Base-by-base conservation (phyloP, 2,113 vertebrate species). In the Hydrolagus affinis region DNA sequence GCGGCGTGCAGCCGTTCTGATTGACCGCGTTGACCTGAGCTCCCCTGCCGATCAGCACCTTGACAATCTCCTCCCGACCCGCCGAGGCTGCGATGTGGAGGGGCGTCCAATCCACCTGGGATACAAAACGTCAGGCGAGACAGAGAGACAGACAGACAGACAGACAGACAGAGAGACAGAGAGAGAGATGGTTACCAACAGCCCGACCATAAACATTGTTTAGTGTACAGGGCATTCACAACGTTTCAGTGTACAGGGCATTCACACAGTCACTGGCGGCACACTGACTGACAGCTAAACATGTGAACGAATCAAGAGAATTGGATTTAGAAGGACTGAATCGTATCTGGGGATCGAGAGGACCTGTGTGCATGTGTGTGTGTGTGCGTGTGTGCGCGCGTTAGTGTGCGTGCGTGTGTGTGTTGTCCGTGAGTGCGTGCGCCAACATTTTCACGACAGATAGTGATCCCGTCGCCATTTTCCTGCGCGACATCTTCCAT, bases 71-170 rank as follows among this genome's bases (percentile, higher is more conserved):
- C 86, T 97, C 96, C 19, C 96, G 94, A 77, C 98, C 98, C 19
- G 97, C 97, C 0, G 98, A 99, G 4, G 97, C 94, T 1, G 98
- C 96, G 23, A 99, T 99, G 88, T 98, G 98, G 86, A 99, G 91
- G 74, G 98, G 97, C 59, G 94, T 95, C 98, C 98, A 99, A 0
- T 92, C 93, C 66, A 95, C 95, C 98, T 99, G 73, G 0, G 88
- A 68, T 23, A 77, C 85, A 80, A 78, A 69, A 21, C 77, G 77
- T 60, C 25, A n/a, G n/a, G n/a, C n/a, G n/a, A n/a, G 70, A 10
- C 14, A 10, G 70, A 10, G 70, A 10, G 10, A 10, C 10, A 70
- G 70, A 10, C 14, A 10, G 70, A 10, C 14, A 10, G 70, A 70
- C 14, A 15, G 70, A 10, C 14, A 10, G 70, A n/a, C n/a, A n/a